Conservation (phyloP, 2,797 vertebrate species). For the Gastrophryne carolinensis region DNA sequence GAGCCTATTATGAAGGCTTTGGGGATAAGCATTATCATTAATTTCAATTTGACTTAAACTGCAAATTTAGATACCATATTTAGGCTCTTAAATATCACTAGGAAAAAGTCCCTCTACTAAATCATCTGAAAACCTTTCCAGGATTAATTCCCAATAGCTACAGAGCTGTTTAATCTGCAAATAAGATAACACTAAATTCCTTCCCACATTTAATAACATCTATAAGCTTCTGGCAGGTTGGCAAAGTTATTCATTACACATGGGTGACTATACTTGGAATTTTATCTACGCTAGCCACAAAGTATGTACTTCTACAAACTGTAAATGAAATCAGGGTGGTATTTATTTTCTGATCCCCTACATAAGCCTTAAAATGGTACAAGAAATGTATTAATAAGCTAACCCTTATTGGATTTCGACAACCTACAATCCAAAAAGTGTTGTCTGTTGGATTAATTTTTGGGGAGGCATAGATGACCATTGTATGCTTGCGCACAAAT, state of each 20-base stretch:
- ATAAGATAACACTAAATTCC: constrained; percentile 57
- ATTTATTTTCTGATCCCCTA: neutral
- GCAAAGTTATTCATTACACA: constrained; percentile 31
- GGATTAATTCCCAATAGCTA: constrained; percentile 53
- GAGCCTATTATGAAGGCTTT: constrained; percentile 5
- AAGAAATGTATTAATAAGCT: constrained; percentile 9
- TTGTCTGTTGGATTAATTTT: too few species aligned
- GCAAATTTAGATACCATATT: neutral
- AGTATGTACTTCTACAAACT: constrained; percentile 29
- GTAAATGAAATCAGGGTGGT: constrained; percentile 39
- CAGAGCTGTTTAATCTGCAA: constrained; percentile 55
- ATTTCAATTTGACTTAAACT: constrained; percentile 35
- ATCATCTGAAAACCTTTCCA: constrained; percentile 53
- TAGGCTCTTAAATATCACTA: constrained; percentile 17
- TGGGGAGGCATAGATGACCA: too few species aligned
- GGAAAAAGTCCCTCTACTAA: constrained; percentile 43
- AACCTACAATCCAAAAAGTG: too few species aligned
- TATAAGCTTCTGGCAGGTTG: constrained; percentile 41
- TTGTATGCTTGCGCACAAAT: too few species aligned
- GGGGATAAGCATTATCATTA: neutral
- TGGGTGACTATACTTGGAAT: constrained; percentile 35
- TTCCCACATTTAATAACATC: constrained; percentile 53
- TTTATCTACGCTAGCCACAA: constrained; percentile 22
- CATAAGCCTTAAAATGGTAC: constrained; percentile 2
- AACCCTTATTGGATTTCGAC: constrained; percentile 14